phyloP scores from a whole-genome alignment of 2,113 vertebrate genomes.

The Lagenorhynchus albirostris region DNA sequence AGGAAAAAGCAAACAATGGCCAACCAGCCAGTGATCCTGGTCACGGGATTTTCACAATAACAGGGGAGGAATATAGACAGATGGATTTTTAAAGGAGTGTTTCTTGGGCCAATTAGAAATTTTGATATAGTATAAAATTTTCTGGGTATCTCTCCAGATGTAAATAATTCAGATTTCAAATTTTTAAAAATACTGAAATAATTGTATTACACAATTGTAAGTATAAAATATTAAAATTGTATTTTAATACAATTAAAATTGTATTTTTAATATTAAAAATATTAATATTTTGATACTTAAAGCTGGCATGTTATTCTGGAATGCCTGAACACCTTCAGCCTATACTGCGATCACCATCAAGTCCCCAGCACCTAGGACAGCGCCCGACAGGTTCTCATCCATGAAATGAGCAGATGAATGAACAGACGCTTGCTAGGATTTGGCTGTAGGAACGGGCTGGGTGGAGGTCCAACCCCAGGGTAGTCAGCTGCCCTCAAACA shows the following conservation, averaged over 20 bases:
- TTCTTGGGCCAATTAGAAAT: neutral
- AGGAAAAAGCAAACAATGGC: neutral
- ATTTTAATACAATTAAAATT: no score
- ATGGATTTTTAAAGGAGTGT: neutral
- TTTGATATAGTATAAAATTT: neutral
- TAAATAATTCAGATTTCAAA: neutral
- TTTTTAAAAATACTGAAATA: neutral
- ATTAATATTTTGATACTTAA: constrained; percentile 2
- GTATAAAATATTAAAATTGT: no score
- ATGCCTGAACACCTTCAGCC: neutral
- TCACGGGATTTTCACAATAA: neutral
- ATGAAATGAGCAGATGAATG: neutral
- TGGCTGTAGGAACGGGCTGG: neutral
- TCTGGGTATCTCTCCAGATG: neutral
- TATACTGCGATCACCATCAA: neutral
- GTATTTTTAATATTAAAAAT: neutral
- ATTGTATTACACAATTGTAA: neutral
- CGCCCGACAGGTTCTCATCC: neutral
- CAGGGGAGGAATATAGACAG: neutral
- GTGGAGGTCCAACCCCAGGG: neutral
- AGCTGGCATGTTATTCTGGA: neutral
- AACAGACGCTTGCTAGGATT: neutral
- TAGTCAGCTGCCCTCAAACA: neutral
- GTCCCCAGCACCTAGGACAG: neutral
- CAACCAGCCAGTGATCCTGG: neutral